Evolutionary conservation across 2,113 vertebrate genomes (phyloP).

Genomic region (Suricata suricatta): DNA sequence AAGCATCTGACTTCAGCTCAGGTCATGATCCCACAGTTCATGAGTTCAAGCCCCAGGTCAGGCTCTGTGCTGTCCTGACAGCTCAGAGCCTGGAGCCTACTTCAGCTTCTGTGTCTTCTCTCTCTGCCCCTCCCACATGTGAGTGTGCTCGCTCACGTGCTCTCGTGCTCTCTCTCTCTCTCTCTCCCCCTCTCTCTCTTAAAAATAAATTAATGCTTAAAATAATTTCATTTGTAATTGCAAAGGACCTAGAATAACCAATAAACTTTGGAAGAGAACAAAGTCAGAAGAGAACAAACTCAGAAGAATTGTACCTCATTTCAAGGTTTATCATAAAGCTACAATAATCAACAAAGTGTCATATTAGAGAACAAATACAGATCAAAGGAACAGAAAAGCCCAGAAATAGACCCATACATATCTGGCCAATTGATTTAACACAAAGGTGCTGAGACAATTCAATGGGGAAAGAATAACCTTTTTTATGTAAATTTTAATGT

Average conservation of each 20-base stretch:
- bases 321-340: neutral
- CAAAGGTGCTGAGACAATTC: neutral
- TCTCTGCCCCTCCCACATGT: too few relatives aligned
- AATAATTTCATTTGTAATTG: too few relatives aligned
- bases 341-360: neutral
- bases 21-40: too few relatives aligned
- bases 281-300: neutral
- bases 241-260: neutral
- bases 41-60: too few relatives aligned
- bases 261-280: neutral
- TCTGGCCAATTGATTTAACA: neutral
- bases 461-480: neutral
- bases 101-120: too few relatives aligned
- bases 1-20: too few relatives aligned
- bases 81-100: too few relatives aligned
- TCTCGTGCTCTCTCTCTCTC: too few relatives aligned
- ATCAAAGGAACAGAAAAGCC: neutral
- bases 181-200: too few relatives aligned
- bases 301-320: neutral
- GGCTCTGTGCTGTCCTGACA: too few relatives aligned
- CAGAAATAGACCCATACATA: neutral
- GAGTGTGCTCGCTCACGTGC: too few relatives aligned
- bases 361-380: neutral
- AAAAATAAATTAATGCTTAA: too few relatives aligned
- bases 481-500: neutral